These are phyloP conservation scores for Geotrypetes seraphini DNA, from an alignment of 2,797 vertebrate genomes.

Conservation along the genomic window DNA sequence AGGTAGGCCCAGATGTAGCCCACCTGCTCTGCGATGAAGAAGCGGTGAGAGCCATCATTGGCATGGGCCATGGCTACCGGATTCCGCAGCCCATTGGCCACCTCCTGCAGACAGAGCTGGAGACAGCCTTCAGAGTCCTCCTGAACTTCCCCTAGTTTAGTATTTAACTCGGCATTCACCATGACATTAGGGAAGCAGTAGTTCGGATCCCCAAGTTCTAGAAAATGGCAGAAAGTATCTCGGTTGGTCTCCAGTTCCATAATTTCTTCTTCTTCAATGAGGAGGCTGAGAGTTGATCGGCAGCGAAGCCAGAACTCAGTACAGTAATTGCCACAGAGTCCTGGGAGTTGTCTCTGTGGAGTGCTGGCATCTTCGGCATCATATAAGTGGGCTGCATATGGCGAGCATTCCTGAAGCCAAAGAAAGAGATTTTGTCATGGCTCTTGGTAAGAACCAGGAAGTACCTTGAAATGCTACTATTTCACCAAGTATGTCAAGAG, in stretches of 20 bases:
- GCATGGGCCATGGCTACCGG: slow-evolving; percentile 72
- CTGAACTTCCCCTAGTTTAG: slow-evolving; percentile 53
- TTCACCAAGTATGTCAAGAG: not conserved
- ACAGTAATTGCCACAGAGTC: slow-evolving; percentile 63
- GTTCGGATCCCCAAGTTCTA: slow-evolving; percentile 63
- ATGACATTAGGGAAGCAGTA: slow-evolving; percentile 72
- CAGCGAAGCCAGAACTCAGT: slow-evolving; percentile 58
- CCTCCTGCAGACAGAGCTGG: slow-evolving; percentile 66
- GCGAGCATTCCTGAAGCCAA: slow-evolving; percentile 59
- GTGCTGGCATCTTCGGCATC: slow-evolving; percentile 72
- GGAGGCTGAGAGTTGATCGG: slow-evolving; percentile 60
- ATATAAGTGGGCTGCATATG: slow-evolving; percentile 67
- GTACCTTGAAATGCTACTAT: no score
- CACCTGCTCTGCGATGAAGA: slow-evolving; percentile 71
- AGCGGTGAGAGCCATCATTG: slow-evolving; percentile 64
- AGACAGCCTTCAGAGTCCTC: slow-evolving; percentile 61
- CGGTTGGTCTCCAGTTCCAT: slow-evolving; percentile 45
- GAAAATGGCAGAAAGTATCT: slow-evolving; percentile 48
- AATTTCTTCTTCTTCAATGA: slow-evolving; percentile 41
- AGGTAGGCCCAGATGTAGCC: slow-evolving; percentile 71
- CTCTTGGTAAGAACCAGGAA: no score
- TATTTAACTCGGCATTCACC: slow-evolving; percentile 52
- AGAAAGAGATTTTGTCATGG: not conserved
- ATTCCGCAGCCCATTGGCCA: slow-evolving; percentile 66
- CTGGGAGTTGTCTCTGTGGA: slow-evolving; percentile 57